phyloP scores from a whole-genome alignment of 2,888 invertebrate genomes.

The Rugalucina vietnamica region DNA sequence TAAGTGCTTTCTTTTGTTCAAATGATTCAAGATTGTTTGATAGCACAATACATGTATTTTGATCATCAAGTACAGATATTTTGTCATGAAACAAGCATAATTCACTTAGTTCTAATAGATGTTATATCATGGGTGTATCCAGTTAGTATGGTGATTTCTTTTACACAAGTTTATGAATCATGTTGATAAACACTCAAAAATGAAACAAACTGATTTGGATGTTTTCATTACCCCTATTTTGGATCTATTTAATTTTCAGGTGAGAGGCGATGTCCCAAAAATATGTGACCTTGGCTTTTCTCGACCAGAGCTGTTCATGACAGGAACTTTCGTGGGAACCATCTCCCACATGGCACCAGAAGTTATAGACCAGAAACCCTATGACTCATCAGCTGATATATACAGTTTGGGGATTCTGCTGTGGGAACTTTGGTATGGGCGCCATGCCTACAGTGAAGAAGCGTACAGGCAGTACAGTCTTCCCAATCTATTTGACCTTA shows the following conservation, averaged over 20 bases:
- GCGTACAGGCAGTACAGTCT: background rate
- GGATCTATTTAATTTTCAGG: constrained; percentile 46
- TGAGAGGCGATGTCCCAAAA: constrained; percentile 67
- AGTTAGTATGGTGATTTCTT: too few species aligned
- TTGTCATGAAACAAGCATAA: too few species aligned
- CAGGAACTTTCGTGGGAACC: constrained; percentile 75
- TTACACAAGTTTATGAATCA: too few species aligned
- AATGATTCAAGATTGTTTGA: too few species aligned
- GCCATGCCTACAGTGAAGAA: constrained; percentile 9
- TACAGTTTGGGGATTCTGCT: constrained; percentile 12
- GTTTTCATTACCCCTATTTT: too few species aligned
- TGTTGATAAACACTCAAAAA: too few species aligned
- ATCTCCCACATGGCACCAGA: constrained; percentile 79
- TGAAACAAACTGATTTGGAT: too few species aligned
- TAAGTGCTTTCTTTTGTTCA: constrained; percentile 52
- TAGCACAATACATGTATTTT: too few species aligned
- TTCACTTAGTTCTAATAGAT: too few species aligned
- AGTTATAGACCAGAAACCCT: constrained; percentile 68
- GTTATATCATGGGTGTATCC: too few species aligned
- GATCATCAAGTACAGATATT: too few species aligned
- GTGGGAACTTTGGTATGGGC: constrained; percentile 17
- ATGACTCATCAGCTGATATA: constrained; percentile 73
- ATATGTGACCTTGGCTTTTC: constrained; percentile 79
- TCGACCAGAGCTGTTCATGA: constrained; percentile 68
- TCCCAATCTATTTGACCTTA: constrained; percentile 1